phyloP scores from a whole-genome alignment of 2,797 vertebrate species.

The Phyllotis vaccarum region DNA sequence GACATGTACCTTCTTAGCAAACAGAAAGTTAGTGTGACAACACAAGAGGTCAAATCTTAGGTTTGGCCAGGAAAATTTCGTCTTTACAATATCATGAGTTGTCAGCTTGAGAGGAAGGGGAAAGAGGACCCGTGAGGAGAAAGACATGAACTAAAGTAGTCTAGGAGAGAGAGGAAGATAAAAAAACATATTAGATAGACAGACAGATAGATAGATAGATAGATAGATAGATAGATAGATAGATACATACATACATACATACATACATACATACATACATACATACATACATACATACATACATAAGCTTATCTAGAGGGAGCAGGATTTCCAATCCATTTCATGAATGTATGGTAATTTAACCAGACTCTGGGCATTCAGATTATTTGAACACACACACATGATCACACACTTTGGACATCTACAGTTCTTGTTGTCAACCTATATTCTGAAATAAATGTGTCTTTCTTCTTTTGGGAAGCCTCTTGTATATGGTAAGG shows the following conservation, averaged over 20 bases:
- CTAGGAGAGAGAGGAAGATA: background rate
- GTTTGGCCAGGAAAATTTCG: too few relatives aligned
- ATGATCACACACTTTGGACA: background rate
- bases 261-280: too few relatives aligned
- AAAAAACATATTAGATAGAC: too few relatives aligned
- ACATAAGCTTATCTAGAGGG: background rate
- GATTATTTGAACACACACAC: background rate
- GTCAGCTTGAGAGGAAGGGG: background rate
- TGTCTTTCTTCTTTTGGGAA: background rate
- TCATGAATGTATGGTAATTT: background rate
- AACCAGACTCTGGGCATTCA: too few relatives aligned
- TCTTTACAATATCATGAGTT: background rate
- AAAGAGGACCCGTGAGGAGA: background rate
- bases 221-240: too few relatives aligned
- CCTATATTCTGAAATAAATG: background rate
- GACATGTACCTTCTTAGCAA: too few relatives aligned
- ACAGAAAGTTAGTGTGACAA: too few relatives aligned
- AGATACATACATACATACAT: too few relatives aligned
- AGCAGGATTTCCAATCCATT: background rate
- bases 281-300: too few relatives aligned
- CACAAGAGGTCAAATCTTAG: too few relatives aligned
- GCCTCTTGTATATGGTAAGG: background rate
- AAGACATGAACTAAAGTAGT: background rate
- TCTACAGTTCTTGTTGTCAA: background rate
- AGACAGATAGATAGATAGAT: too few relatives aligned